Evolutionary conservation across 53 echinoderm and acorn worm genomes (phyloP).

Genomic region (Echinometra lucunter): DNA sequence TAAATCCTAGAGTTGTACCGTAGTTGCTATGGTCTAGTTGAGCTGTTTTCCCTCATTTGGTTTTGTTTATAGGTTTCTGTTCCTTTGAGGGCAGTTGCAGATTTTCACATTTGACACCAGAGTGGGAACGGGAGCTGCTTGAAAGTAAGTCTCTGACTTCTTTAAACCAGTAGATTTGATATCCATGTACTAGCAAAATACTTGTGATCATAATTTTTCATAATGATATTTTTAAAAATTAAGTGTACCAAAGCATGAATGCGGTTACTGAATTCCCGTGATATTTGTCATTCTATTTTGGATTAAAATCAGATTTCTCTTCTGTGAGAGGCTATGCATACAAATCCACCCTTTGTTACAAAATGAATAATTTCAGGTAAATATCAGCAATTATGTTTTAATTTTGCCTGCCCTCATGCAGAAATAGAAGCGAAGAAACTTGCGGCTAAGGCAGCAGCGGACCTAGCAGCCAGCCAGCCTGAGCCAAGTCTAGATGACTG

Average conservation of each 20-base stretch:
- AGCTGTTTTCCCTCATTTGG: slow-evolving; percentile 12
- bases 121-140: slow-evolving; percentile 72
- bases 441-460: slow-evolving; percentile 46
- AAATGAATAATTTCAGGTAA: too few relatives aligned
- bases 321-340: too few relatives aligned
- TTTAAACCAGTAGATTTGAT: background rate
- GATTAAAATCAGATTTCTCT: too few relatives aligned
- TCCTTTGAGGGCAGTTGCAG: slow-evolving; percentile 79
- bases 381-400: background rate
- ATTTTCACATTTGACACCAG: slow-evolving; percentile 85
- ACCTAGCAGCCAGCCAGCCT: slow-evolving; percentile 14
- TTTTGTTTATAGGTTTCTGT: slow-evolving; percentile 77
- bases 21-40: background rate
- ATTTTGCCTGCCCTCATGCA: slow-evolving; percentile 47
- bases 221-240: background rate
- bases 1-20: background rate
- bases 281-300: too few relatives aligned
- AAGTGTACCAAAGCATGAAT: too few relatives aligned
- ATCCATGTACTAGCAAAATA: background rate
- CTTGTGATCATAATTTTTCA: too few relatives aligned
- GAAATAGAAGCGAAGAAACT: slow-evolving; percentile 76
- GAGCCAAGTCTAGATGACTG: slow-evolving; percentile 87
- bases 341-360: too few relatives aligned
- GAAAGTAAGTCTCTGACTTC: slow-evolving; percentile 64
- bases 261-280: too few relatives aligned